phyloP scores from a whole-genome alignment of 2,797 vertebrate species.

The Halcyon leucocephala region DNA sequence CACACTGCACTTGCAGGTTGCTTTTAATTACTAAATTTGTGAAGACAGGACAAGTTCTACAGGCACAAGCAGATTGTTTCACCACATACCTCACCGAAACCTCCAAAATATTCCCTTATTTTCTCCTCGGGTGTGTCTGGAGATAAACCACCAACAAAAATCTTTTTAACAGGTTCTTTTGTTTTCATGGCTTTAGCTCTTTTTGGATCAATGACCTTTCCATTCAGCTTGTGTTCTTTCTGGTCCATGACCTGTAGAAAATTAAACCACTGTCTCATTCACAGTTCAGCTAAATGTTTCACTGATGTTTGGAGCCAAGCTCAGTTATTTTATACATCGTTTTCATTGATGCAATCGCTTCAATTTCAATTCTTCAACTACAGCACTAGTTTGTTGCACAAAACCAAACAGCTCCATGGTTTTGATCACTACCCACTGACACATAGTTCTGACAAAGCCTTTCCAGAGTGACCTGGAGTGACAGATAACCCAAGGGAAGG shows the following conservation, averaged over 20 bases:
- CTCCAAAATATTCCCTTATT: slow-evolving; percentile 96
- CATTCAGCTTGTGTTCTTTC: slow-evolving; percentile 98
- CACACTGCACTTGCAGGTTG: background rate
- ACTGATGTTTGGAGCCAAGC: background rate
- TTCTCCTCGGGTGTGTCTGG: slow-evolving; percentile 98
- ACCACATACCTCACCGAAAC: slow-evolving; percentile 91
- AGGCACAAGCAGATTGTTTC: background rate
- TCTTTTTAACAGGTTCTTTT: slow-evolving; percentile 98
- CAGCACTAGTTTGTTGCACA: background rate
- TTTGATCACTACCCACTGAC: background rate
- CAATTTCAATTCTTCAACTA: background rate
- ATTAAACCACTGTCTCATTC: background rate
- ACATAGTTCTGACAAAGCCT: background rate
- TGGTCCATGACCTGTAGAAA: slow-evolving; percentile 90
- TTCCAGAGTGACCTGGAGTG: background rate
- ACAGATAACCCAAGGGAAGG: fast-evolving
- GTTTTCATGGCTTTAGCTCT: slow-evolving; percentile 99
- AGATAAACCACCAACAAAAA: slow-evolving; percentile 98
- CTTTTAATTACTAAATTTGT: background rate
- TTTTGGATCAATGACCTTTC: slow-evolving; percentile 98
- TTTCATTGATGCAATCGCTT: background rate
- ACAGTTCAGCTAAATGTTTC: background rate
- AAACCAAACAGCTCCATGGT: background rate
- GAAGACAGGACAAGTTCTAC: background rate
- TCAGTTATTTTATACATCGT: background rate